A percentile compares a stretch with the other conserved stretches of the same genome.
Evolutionary conservation across 2,888 invertebrate species (phyloP).

Genomic region (Pilophorus perplexus): DNA sequence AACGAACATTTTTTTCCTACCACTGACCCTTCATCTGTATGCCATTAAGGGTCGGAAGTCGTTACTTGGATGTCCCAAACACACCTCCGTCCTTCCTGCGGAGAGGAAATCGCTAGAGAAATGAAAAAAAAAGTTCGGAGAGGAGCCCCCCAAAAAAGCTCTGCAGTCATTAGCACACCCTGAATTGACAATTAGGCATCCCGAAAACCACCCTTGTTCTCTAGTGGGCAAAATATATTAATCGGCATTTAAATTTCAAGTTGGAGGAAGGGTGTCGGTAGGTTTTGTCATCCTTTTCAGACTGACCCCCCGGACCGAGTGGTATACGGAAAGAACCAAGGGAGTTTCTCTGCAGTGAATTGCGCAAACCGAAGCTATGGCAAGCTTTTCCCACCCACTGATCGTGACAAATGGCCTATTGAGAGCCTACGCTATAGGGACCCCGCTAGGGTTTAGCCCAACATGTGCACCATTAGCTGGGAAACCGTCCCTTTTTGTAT

Average conservation of each 20-base stretch:
- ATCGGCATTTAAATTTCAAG: slow-evolving; percentile 41
- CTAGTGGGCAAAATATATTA: slow-evolving; percentile 29
- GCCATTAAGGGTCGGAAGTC: slow-evolving; percentile 40
- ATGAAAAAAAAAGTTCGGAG: background rate
- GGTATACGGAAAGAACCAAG: background rate
- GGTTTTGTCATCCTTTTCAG: slow-evolving; percentile 37
- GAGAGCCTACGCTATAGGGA: slow-evolving; percentile 39
- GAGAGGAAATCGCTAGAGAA: background rate
- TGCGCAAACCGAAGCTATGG: slow-evolving; percentile 30
- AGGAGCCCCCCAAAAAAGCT: slow-evolving; percentile 14
- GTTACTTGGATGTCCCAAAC: slow-evolving; percentile 41
- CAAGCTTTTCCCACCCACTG: slow-evolving; percentile 30
- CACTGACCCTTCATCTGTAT: slow-evolving; percentile 40
- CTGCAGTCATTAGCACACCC: slow-evolving; percentile 41
- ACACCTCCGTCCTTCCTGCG: slow-evolving; percentile 27
- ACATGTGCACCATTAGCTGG: slow-evolving; percentile 40
- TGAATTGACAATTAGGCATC: slow-evolving; percentile 38
- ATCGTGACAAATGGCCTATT: slow-evolving; percentile 40
- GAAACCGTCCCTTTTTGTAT: slow-evolving; percentile 33
- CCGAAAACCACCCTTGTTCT: slow-evolving; percentile 33
- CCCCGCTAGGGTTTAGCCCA: slow-evolving; percentile 33
- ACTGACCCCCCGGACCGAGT: background rate
- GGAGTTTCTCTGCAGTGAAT: slow-evolving; percentile 36
- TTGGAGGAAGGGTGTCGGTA: slow-evolving; percentile 31
- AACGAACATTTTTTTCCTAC: slow-evolving; percentile 23